phyloP scores from a whole-genome alignment of 2,113 vertebrate genomes.

The Hippocampus barbouri region DNA sequence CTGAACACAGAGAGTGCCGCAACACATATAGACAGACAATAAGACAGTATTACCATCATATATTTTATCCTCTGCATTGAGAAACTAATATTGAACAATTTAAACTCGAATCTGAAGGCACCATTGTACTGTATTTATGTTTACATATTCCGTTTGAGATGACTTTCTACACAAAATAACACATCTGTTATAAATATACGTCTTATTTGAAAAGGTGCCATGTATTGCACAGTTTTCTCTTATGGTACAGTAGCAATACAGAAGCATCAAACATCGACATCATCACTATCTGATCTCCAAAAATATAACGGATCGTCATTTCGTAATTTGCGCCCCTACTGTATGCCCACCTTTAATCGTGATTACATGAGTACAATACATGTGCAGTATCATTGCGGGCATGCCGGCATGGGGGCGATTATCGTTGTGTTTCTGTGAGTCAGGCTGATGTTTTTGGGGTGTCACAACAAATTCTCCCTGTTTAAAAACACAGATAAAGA shows the following conservation, averaged over 20 bases:
- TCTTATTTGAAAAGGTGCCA: background rate
- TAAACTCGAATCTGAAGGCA: too few relatives aligned
- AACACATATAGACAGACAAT: too few relatives aligned
- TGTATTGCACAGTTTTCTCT: background rate
- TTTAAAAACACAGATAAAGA: constrained; percentile 9
- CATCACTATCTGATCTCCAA: background rate
- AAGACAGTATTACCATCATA: too few relatives aligned
- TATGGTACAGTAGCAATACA: background rate
- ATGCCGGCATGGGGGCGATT: too few relatives aligned
- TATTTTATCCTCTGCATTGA: too few relatives aligned
- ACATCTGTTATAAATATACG: background rate
- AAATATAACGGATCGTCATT: too few relatives aligned
- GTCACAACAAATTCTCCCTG: constrained; percentile 50
- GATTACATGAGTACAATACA: background rate
- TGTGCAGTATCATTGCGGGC: background rate
- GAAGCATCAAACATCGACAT: background rate
- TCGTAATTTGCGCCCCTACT: too few relatives aligned
- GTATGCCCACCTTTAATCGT: constrained; percentile 1
- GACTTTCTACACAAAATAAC: background rate
- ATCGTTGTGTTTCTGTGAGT: background rate
- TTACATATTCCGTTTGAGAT: background rate
- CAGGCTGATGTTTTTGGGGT: constrained; percentile 21
- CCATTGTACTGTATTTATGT: background rate
- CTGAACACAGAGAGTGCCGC: too few relatives aligned
- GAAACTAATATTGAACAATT: too few relatives aligned